Evolutionary conservation across 2,888 invertebrate species (phyloP).

Genomic region (Dysmachus trigonus): DNA sequence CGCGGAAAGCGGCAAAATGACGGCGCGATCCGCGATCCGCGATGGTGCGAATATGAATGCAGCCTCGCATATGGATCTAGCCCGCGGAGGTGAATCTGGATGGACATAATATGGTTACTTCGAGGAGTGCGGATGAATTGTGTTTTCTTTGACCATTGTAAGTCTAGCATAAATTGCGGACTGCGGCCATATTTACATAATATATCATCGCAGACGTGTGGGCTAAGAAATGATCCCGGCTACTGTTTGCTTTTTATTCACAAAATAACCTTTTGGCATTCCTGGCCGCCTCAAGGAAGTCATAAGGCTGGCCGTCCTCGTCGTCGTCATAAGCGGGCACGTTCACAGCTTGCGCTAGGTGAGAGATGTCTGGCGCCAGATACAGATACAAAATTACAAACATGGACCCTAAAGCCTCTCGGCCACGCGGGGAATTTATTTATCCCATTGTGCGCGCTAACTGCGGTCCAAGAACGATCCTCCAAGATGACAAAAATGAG

Average conservation of each 20-base stretch:
- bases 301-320: neutral
- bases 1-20: neutral
- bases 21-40: neutral
- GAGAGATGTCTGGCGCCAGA: constrained; percentile 40
- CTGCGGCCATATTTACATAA: constrained; percentile 29
- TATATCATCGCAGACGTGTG: constrained; percentile 26
- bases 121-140: constrained; percentile 14
- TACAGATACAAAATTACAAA: too few relatives aligned
- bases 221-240: constrained; percentile 35
- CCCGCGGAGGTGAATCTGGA: neutral
- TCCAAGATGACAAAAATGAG: constrained; percentile 34
- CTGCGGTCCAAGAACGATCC: neutral
- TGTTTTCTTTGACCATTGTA: constrained; percentile 27
- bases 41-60: constrained; percentile 27
- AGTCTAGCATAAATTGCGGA: constrained; percentile 23
- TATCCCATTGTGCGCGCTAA: constrained; percentile 1
- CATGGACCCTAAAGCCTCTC: neutral
- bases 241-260: constrained; percentile 32
- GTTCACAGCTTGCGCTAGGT: constrained; percentile 12
- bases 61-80: neutral
- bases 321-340: neutral
- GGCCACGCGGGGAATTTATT: constrained; percentile 24
- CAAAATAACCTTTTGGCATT: neutral
- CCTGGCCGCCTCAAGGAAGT: constrained; percentile 7
- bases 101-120: constrained; percentile 22